Conservation (phyloP, 2,113 vertebrate species). For the Proterorhinus semilunaris region DNA sequence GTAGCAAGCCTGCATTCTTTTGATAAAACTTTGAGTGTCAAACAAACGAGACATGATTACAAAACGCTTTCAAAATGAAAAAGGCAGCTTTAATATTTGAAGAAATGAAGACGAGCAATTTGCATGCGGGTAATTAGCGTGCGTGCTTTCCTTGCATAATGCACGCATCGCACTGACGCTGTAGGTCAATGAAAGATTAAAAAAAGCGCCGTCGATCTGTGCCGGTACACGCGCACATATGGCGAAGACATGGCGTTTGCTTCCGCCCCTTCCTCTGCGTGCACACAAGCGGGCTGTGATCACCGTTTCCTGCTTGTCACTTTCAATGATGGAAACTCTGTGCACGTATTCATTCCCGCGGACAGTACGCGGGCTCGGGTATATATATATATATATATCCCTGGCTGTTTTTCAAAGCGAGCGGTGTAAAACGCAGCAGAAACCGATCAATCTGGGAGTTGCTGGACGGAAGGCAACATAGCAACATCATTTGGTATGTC, state of each 20-base stretch:
- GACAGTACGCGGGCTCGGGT: slow-evolving; percentile 10
- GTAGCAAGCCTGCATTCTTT: not conserved
- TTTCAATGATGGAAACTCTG: not conserved
- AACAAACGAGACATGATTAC: not conserved
- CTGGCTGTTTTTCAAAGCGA: slow-evolving; percentile 17
- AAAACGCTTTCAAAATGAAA: not conserved
- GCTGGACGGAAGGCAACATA: slow-evolving; percentile 47
- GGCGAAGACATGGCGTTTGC: not conserved
- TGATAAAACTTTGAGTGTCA: not conserved
- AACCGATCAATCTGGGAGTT: slow-evolving; percentile 56
- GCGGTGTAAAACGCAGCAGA: slow-evolving; percentile 24
- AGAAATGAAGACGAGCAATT: not conserved
- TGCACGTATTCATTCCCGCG: slow-evolving; percentile 30
- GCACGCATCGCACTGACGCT: not conserved
- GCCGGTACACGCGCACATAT: not conserved
- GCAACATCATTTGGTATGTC: slow-evolving; percentile 55
- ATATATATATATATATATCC: too few relatives aligned
- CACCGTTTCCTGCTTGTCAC: slow-evolving; percentile 19
- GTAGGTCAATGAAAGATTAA: not conserved
- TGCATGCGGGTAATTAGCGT: not conserved
- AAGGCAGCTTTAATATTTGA: not conserved
- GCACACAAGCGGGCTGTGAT: slow-evolving; percentile 8
- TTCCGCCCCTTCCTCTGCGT: not conserved
- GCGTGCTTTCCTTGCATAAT: not conserved
- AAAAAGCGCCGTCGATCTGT: not conserved